Evolutionary conservation across 2,888 invertebrate genomes (phyloP), one percentile per base, ranked within the genome.

Genomic region (Molorchus minor): DNA sequence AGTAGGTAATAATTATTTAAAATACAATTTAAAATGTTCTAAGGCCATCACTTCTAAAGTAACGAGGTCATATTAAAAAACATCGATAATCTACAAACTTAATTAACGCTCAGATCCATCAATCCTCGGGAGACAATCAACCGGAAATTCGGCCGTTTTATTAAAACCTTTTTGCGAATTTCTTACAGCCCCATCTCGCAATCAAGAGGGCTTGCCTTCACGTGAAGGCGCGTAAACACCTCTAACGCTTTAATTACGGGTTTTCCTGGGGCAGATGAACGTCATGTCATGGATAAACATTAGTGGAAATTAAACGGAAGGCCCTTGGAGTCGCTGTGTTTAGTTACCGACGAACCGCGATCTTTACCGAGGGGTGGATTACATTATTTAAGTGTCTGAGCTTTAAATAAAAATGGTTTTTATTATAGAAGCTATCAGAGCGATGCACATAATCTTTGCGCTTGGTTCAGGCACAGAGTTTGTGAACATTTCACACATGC

Each of bases 241-340:
- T 72, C 70, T 68, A 73, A 75, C 73, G 73, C 71, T 74, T 76
- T 76, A 75, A 76, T 76, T 75, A 75, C 74, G 71, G 67, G 66
- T 61, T 69, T 72, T 70, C 72, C 65, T 56, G 38, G 13, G 38
- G 44, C 45, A 53, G 53, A 33, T 30, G 46, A 53, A 53, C 51
- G 44, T 12, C 41, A 43, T 44, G 57, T 49, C 52, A 57, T 35
- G 44, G 51, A 57, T 57, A 52, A 57, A 57, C 52, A 44, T 57
- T 51, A 33, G 51, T 51, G 33, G 44, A 52, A 57, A 57, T 51
- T 43, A 44, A 44, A 44, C 16, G 44, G 41, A 46, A 35, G 19
- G 17, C 12, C 17, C 38, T 7, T 13, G n/a, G 35, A n/a, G 20
- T 25, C 16, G 16, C 33, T 41, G 43, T 43, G 19, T 43, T 41